These are phyloP conservation scores for Pelodiscus sinensis DNA, from an alignment of 2,113 vertebrate genomes.

Conservation along the genomic window DNA sequence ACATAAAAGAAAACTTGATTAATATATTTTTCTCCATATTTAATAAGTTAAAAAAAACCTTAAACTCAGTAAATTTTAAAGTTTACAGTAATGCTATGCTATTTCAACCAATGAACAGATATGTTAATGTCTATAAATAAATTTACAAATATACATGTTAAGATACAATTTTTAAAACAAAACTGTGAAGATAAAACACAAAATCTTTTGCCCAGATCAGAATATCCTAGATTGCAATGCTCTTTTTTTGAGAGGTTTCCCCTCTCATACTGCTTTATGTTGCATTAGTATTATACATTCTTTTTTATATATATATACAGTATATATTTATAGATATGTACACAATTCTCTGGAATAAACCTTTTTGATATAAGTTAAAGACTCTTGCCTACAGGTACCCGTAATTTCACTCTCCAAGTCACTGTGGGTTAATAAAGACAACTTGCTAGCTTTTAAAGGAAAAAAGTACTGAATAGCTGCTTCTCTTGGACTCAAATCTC, in stretches of 20 bases:
- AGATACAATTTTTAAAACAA: slow-evolving; percentile 88
- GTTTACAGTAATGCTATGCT: slow-evolving; percentile 85
- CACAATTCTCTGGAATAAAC: slow-evolving; percentile 85
- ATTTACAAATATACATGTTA: slow-evolving; percentile 98
- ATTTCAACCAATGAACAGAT: slow-evolving; percentile 84
- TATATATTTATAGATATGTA: slow-evolving; percentile 89
- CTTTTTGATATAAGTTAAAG: slow-evolving; percentile 83
- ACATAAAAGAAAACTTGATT: slow-evolving; percentile 78
- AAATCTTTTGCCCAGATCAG: slow-evolving; percentile 80
- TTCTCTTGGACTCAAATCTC: not conserved
- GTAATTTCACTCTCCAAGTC: slow-evolving; percentile 77
- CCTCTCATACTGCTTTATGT: slow-evolving; percentile 80
- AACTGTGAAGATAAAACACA: slow-evolving; percentile 81
- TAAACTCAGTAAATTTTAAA: slow-evolving; percentile 74
- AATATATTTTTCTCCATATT: slow-evolving; percentile 82
- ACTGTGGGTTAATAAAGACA: slow-evolving; percentile 73
- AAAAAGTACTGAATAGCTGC: not conserved
- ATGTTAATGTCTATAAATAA: slow-evolving; percentile 95
- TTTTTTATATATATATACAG: slow-evolving; percentile 68
- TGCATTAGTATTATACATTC: slow-evolving; percentile 80
- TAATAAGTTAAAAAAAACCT: slow-evolving; percentile 91
- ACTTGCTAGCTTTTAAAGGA: not conserved
- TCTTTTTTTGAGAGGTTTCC: slow-evolving; percentile 65
- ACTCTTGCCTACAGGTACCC: slow-evolving; percentile 80
- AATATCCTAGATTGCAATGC: slow-evolving; percentile 86